phyloP scores from a whole-genome alignment of 2,113 vertebrate genomes.

The Ramphastos sulfuratus region DNA sequence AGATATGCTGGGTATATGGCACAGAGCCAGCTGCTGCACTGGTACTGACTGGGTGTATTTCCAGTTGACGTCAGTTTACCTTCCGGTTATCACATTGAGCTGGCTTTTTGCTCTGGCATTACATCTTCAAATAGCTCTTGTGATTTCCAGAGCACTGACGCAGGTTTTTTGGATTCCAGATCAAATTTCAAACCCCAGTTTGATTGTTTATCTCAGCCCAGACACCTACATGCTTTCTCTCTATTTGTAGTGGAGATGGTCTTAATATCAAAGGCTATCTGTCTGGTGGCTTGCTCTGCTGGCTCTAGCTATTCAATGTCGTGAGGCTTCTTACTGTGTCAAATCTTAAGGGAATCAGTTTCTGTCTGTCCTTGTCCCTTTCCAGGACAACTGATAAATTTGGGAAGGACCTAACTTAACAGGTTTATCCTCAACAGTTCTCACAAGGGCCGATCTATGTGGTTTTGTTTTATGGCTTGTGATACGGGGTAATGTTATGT shows the following conservation, averaged over 20 bases:
- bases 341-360: background rate
- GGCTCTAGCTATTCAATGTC: background rate
- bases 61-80: slow-evolving; percentile 39
- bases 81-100: slow-evolving; percentile 41
- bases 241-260: background rate
- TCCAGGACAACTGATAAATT: background rate
- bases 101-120: slow-evolving; percentile 50
- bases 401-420: background rate
- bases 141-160: slow-evolving; percentile 46
- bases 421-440: background rate
- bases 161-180: slow-evolving; percentile 31
- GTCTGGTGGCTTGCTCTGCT: background rate
- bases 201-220: slow-evolving; percentile 32
- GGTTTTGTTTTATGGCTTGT: background rate
- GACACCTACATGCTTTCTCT: background rate
- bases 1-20: slow-evolving; percentile 1
- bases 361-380: background rate
- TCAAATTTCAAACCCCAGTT: slow-evolving; percentile 17
- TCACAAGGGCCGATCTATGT: background rate
- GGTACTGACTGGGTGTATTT: slow-evolving; percentile 36
- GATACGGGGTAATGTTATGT: background rate
- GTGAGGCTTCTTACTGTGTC: background rate
- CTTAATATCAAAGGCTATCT: background rate
- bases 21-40: background rate
- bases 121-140: slow-evolving; percentile 20